These are phyloP conservation scores for Tiliacea aurago DNA, from an alignment of 2,888 invertebrate genomes.

Conservation along the genomic window DNA sequence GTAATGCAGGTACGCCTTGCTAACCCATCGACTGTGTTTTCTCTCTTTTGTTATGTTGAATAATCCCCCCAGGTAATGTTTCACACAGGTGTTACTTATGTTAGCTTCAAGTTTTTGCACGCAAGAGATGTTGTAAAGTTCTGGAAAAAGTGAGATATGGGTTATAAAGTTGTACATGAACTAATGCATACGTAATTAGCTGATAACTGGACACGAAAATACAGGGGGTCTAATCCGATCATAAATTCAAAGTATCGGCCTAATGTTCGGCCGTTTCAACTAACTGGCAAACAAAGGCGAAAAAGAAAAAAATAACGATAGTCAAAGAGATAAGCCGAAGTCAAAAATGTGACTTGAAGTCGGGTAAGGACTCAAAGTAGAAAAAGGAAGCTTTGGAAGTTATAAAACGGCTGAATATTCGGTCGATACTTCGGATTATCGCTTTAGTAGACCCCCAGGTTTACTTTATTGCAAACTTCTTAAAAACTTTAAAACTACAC, in stretches of 20 bases:
- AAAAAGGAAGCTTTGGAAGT: too few relatives aligned
- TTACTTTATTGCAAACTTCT: too few relatives aligned
- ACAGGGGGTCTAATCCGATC: neutral
- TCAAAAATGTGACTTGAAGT: too few relatives aligned
- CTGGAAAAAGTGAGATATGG: constrained; percentile 27
- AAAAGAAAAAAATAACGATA: too few relatives aligned
- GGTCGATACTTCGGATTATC: too few relatives aligned
- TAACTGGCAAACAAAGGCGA: too few relatives aligned
- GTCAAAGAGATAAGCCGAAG: too few relatives aligned
- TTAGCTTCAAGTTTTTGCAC: neutral
- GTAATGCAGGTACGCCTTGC: fast-evolving
- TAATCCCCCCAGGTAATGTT: neutral
- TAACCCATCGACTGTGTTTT: neutral
- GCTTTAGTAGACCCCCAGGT: neutral
- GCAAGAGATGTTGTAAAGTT: constrained; percentile 3
- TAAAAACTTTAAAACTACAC: too few relatives aligned
- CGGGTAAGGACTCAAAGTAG: too few relatives aligned
- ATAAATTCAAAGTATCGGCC: too few relatives aligned
- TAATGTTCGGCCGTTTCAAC: too few relatives aligned
- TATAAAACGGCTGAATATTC: too few relatives aligned
- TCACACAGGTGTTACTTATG: constrained; percentile 38
- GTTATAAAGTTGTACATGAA: neutral
- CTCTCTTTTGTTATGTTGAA: neutral
- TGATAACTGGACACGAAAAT: neutral
- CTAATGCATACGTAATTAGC: neutral